Percentiles rank a stretch among this genome's conserved stretches.
These are phyloP conservation scores for Tragelaphus imberbis DNA, from an alignment of 2,113 vertebrate species.

Conservation along the genomic window DNA sequence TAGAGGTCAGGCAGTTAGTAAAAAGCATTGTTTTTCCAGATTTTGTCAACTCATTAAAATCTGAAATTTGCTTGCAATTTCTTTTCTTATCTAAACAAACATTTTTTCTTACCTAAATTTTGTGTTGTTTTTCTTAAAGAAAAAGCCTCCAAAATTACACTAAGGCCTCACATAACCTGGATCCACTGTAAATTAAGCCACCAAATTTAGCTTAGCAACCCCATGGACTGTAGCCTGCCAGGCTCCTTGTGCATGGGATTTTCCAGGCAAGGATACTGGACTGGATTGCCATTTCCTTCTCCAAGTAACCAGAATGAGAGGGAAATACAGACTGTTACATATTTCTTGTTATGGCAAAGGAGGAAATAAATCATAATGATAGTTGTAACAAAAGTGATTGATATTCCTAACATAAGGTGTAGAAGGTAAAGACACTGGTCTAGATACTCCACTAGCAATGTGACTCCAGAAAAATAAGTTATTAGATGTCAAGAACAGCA, in stretches of 20 bases:
- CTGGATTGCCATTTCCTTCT: not conserved
- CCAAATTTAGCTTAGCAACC: not conserved
- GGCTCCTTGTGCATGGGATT: not conserved
- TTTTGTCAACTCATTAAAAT: not conserved
- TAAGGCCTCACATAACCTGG: not conserved
- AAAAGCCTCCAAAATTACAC: not conserved
- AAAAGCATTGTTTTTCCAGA: not conserved
- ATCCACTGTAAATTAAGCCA: not conserved
- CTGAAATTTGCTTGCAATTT: not conserved
- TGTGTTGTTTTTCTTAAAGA: constrained; percentile 3
- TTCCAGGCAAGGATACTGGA: not conserved
- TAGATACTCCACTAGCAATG: not conserved
- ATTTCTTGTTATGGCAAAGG: not conserved
- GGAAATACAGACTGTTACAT: not conserved
- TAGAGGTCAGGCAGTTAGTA: not conserved
- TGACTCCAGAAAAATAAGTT: not conserved
- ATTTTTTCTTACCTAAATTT: not conserved
- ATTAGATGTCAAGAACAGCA: not conserved
- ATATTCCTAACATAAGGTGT: not conserved
- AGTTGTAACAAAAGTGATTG: not conserved
- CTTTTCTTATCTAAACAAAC: not conserved
- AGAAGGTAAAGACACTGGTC: not conserved
- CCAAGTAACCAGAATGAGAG: not conserved
- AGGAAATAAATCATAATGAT: not conserved
- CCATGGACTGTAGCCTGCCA: not conserved